These are phyloP conservation scores for Peromyscus leucopus DNA, from an alignment of 2,113 vertebrate species.

Conservation along the genomic window DNA sequence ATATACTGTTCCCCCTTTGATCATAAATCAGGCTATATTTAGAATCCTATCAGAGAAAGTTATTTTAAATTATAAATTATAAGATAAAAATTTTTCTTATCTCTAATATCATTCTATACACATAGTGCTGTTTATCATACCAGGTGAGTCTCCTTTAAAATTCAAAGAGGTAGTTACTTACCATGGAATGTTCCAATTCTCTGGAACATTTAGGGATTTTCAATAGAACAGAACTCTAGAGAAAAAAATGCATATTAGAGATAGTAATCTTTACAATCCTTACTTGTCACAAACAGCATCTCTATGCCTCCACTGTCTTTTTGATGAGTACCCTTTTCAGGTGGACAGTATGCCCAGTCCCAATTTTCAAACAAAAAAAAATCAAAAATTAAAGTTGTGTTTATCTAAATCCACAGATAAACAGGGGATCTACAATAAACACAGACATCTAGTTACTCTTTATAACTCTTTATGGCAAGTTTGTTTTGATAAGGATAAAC, in stretches of 20 bases:
- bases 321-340: background rate
- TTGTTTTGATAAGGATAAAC: slow-evolving; percentile 33
- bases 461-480: background rate
- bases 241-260: background rate
- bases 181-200: background rate
- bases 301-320: background rate
- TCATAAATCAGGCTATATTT: background rate
- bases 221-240: background rate
- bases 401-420: slow-evolving; percentile 34
- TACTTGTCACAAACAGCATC: background rate
- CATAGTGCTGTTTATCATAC: background rate
- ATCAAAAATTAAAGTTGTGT: background rate
- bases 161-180: background rate
- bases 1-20: background rate
- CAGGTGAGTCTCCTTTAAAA: background rate
- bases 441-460: background rate
- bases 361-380: slow-evolving; percentile 53
- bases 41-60: background rate
- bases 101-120: background rate
- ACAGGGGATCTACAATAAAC: background rate
- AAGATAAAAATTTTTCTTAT: slow-evolving; percentile 35
- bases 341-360: background rate
- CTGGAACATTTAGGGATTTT: background rate
- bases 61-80: no score
- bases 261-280: background rate